A percentile compares a stretch with the other conserved stretches of the same genome.
phyloP scores from a whole-genome alignment of 2,113 vertebrate species.

The Malurus melanocephalus region DNA sequence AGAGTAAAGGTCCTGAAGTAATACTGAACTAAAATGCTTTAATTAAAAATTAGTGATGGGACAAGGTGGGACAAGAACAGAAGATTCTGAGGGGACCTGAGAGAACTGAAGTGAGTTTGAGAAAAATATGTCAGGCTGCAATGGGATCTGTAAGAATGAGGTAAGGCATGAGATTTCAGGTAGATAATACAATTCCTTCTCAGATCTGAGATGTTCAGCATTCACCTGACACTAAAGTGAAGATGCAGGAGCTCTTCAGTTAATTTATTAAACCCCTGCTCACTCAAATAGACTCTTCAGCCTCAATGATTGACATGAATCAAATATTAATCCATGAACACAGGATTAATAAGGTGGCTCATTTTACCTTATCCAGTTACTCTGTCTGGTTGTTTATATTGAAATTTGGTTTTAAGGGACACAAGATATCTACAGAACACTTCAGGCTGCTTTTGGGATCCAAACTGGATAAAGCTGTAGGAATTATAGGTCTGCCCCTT shows the following conservation, averaged over 20 bases:
- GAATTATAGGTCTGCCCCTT: neutral
- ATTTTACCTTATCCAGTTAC: neutral
- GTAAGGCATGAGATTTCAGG: neutral
- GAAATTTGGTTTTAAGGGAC: neutral
- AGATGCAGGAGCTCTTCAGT: neutral
- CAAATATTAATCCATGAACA: neutral
- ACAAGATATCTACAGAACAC: neutral
- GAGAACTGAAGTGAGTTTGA: neutral
- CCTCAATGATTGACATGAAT: neutral
- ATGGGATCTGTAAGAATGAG: neutral
- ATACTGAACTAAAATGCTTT: neutral
- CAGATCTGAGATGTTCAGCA: neutral
- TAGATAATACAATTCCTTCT: neutral
- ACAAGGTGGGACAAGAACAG: neutral
- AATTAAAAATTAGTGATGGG: neutral
- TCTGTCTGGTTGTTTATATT: neutral
- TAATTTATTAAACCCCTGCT: neutral
- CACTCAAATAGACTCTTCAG: neutral
- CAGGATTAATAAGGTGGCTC: fast-evolving
- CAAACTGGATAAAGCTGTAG: neutral
- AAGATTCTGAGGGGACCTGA: neutral
- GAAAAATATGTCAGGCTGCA: neutral
- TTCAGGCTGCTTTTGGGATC: neutral
- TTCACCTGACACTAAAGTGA: neutral
- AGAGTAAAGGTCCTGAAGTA: neutral